Percentiles rank a stretch among this genome's conserved stretches.
Evolutionary conservation across 2,113 vertebrate genomes (phyloP).

Genomic region (Pangasianodon hypophthalmus): DNA sequence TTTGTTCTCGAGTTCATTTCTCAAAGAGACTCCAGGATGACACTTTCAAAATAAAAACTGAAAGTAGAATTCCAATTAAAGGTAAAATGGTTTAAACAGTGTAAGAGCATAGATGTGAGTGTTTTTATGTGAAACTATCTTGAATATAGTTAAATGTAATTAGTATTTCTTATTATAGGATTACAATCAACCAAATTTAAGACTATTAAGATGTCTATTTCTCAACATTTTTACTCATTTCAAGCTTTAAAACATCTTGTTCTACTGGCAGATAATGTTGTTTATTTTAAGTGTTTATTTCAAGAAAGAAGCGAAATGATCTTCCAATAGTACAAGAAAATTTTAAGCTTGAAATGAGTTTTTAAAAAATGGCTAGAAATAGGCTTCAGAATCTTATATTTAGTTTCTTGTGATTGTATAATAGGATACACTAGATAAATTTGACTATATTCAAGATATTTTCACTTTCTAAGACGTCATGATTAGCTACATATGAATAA

Average conservation of each 20-base stretch:
- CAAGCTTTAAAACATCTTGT: not conserved
- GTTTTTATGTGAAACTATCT: not conserved
- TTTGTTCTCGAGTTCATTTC: not conserved
- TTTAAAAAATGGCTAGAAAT: not conserved
- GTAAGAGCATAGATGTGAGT: not conserved
- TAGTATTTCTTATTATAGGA: not conserved
- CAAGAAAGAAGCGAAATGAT: not conserved
- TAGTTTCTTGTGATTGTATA: not conserved
- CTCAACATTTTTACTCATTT: not conserved
- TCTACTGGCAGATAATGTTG: not conserved
- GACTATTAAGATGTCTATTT: not conserved
- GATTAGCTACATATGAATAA: not conserved
- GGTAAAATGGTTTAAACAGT: not conserved
- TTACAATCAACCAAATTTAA: not conserved
- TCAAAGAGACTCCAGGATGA: not conserved
- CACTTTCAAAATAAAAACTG: not conserved
- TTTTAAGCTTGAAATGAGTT: not conserved
- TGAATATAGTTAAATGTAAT: not conserved
- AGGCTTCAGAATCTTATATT: not conserved
- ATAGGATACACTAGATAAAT: not conserved
- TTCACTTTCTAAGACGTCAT: not conserved
- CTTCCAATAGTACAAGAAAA: not conserved
- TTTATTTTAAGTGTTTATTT: not conserved
- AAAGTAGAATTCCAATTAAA: not conserved
- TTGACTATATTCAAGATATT: not conserved